Percentiles rank a stretch among this genome's conserved stretches.
Evolutionary conservation across 2,113 vertebrate genomes (phyloP).

Genomic region (Dolichotis patagonum): DNA sequence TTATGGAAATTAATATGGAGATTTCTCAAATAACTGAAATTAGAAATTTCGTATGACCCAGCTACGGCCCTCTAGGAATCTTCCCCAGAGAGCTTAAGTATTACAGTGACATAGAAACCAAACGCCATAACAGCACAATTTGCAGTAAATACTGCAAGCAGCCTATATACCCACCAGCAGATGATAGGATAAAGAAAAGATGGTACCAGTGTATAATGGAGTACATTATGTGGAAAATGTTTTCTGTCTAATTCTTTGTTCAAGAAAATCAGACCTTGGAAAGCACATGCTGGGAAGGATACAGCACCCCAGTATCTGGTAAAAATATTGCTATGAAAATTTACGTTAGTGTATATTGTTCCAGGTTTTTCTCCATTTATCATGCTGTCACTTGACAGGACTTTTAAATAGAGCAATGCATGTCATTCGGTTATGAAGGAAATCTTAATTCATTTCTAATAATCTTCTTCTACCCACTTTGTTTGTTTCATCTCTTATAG

Average conservation of each 20-base stretch:
- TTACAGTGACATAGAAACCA: neutral
- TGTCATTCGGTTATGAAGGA: slow-evolving; percentile 8
- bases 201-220: neutral
- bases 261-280: neutral
- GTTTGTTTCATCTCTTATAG: neutral
- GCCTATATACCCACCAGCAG: neutral
- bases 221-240: neutral
- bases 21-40: neutral
- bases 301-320: neutral
- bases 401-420: neutral
- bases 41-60: neutral
- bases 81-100: neutral
- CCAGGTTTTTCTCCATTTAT: neutral
- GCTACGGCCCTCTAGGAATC: neutral
- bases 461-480: neutral
- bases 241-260: neutral
- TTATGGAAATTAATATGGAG: neutral
- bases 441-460: neutral
- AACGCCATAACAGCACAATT: neutral
- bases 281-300: neutral
- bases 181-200: neutral
- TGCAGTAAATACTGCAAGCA: neutral
- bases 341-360: neutral
- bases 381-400: neutral
- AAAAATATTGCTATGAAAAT: neutral